phyloP scores from a whole-genome alignment of 2,888 invertebrate species.

The Apodemia mormo region DNA sequence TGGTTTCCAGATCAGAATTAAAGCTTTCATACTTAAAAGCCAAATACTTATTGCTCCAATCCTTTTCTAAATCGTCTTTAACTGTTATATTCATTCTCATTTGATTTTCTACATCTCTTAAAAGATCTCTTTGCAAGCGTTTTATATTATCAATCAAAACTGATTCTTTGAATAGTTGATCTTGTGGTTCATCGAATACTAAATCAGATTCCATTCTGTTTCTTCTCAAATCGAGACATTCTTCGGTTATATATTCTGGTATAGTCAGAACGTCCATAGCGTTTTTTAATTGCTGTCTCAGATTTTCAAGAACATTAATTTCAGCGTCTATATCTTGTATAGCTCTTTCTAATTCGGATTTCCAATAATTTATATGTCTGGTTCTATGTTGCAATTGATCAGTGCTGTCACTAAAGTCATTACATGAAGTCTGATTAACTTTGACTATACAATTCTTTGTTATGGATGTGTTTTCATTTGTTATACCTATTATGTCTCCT shows the following conservation, averaged over 20 bases:
- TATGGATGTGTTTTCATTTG: conserved; percentile 65
- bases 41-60: conserved; percentile 94
- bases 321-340: conserved; percentile 69
- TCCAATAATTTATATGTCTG: conserved; percentile 74
- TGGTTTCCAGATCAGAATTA: conserved; percentile 86
- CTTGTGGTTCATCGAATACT: conserved; percentile 88
- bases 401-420: conserved; percentile 66
- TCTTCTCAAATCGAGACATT: conserved; percentile 86
- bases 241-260: conserved; percentile 79
- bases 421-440: conserved; percentile 69
- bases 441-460: conserved; percentile 73
- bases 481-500: conserved; percentile 68
- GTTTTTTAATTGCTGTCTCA: conserved; percentile 71
- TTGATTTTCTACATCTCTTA: conserved; percentile 86
- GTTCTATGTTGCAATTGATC: conserved; percentile 65
- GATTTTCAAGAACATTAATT: conserved; percentile 59
- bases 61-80: conserved; percentile 89
- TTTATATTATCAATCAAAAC: conserved; percentile 87
- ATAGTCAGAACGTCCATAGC: conserved; percentile 64
- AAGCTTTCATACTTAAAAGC: conserved; percentile 88
- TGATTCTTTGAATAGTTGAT: conserved; percentile 87
- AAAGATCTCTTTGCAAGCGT: conserved; percentile 82
- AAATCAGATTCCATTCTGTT: conserved; percentile 87
- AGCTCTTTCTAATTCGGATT: conserved; percentile 67
- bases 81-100: conserved; percentile 87